Conservation (phyloP, 2,888 invertebrate genomes). For the Yponomeuta malinellus region DNA sequence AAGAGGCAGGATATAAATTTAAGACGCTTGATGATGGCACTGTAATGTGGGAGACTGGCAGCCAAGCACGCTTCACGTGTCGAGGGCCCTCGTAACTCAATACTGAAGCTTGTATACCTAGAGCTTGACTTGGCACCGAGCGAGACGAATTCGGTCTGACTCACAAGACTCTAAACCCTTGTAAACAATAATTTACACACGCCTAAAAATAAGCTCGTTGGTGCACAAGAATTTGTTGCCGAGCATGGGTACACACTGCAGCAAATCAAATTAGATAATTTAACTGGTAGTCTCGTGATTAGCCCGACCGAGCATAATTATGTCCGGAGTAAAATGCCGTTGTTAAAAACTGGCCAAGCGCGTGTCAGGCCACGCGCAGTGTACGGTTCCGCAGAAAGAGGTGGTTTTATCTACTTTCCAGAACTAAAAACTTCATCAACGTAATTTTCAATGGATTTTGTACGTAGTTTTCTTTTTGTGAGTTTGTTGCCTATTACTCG, state of each 20-base stretch:
- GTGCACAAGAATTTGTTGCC: not conserved
- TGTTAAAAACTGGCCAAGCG: not conserved
- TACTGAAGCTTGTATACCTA: not conserved
- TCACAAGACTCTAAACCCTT: not conserved
- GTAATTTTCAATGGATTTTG: too few relatives aligned
- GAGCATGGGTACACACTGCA: not conserved
- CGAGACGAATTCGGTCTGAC: conserved; percentile 1
- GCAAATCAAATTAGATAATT: conserved; percentile 4
- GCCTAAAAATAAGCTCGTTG: not conserved
- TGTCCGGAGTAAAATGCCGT: not conserved
- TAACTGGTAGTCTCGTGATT: not conserved
- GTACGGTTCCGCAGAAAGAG: too few relatives aligned
- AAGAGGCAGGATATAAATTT: not conserved
- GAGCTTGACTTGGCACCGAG: conserved; percentile 2
- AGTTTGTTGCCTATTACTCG: too few relatives aligned
- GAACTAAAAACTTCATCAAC: too few relatives aligned
- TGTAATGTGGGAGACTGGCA: not conserved
- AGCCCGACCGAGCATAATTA: not conserved
- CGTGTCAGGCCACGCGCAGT: too few relatives aligned
- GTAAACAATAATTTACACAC: conserved; percentile 12
- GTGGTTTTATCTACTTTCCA: too few relatives aligned
- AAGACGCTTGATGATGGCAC: conserved; percentile 6
- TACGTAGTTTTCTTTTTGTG: too few relatives aligned
- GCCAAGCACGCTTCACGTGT: conserved; percentile 7
- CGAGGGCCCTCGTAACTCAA: conserved; percentile 14